Evolutionary conservation across 2,888 invertebrate genomes (phyloP), one percentile per base, ranked within the genome.

Genomic region (Cordilura impudica): DNA sequence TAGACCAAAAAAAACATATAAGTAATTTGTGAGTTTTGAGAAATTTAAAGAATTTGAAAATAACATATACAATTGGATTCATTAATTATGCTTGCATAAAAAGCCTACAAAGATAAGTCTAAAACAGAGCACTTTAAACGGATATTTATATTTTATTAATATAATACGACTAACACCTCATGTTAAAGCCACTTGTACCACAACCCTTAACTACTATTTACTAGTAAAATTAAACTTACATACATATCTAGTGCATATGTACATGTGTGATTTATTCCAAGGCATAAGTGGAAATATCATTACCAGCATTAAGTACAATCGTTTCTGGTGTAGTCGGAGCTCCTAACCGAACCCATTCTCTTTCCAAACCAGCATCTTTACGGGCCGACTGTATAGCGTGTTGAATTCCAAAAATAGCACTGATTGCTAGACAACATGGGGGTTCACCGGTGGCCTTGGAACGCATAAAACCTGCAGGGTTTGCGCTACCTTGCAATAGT

Each of bases 401-500:
- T 10, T 94, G 91, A 5, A 94, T 88, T 0, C 94, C 95, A 74
- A 94, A 91, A 0, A 93, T 90, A 1, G 91, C 86, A 0, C 91
- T 90, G 0, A 91, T 87, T 0, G 92, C 88, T 39, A 93, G 83
- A 81, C 91, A 81, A 49, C 78, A 61, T 0, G 93, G 90, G 26
- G 93, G 93, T 84, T 93, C 93, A 1, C 92, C 93, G 1, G 92
- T 91, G 1, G 93, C 93, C 92, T 95, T 95, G 0, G 91, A 94
- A 73, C 94, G 91, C 63, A 95, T 88, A 7, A 94, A 92, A 14
- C 94, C 94, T 10, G 89, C 84, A 0, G 91, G 91, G 87, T 94
- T 95, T 0, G 91, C 90, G 18, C 91, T 91, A 83, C 94, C 93
- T 82, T 93, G 92, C 14, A 92, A 89, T 78, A 95, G 92, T 81